Evolutionary conservation across 2,888 invertebrate genomes (phyloP).

Genomic region (Trissoscelio sp.): DNA sequence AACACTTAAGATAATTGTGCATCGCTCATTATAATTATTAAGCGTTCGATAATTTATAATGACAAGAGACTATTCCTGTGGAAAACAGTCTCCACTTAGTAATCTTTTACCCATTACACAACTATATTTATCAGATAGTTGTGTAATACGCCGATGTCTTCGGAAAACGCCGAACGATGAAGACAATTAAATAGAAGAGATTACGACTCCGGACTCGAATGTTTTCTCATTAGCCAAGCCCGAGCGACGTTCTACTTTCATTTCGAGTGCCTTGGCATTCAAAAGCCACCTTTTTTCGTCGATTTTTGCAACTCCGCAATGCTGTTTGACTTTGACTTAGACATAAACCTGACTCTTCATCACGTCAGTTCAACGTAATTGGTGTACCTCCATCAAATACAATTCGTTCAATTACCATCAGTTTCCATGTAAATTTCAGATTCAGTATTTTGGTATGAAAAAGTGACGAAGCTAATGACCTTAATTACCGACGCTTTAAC

Average conservation of each 20-base stretch:
- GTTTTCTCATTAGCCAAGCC: conserved; percentile 47
- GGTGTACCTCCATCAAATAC: neutral
- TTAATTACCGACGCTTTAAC: conserved; percentile 58
- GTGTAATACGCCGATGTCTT: conserved; percentile 49
- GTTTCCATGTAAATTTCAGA: neutral
- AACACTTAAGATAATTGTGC: conserved; percentile 55
- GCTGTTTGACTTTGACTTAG: conserved; percentile 23
- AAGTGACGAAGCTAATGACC: conserved; percentile 44
- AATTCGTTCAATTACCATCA: neutral
- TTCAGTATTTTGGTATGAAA: conserved; percentile 15
- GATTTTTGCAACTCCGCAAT: conserved; percentile 8
- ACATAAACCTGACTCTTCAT: neutral
- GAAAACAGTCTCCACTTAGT: conserved; percentile 54
- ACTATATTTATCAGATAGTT: conserved; percentile 63
- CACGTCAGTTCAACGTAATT: neutral
- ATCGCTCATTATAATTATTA: conserved; percentile 62
- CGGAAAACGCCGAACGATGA: conserved; percentile 46
- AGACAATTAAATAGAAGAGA: conserved; percentile 59
- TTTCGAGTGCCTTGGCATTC: conserved; percentile 28
- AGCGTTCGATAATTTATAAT: conserved; percentile 57
- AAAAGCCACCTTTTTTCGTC: conserved; percentile 8
- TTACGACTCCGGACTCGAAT: conserved; percentile 44
- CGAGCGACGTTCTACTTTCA: conserved; percentile 44
- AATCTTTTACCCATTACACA: conserved; percentile 61
- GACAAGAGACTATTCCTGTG: conserved; percentile 61